phyloP scores from a whole-genome alignment of 2,797 vertebrate genomes.

The Ispidina picta region DNA sequence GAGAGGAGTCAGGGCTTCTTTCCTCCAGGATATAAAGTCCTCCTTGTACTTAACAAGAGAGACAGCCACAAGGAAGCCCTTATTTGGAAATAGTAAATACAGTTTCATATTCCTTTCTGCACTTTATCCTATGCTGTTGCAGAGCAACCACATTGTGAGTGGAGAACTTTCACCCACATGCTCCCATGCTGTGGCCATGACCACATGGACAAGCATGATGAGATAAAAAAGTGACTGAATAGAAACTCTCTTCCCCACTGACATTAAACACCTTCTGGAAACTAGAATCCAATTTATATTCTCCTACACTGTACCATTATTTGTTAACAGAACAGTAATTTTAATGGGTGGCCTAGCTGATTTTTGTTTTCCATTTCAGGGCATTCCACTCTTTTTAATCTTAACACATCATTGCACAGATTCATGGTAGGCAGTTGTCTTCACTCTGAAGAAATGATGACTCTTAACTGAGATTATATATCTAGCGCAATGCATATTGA shows the following conservation, averaged over 20 bases:
- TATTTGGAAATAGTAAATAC: background rate
- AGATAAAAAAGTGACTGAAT: background rate
- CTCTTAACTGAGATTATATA: background rate
- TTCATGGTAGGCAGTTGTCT: background rate
- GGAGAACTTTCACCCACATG: background rate
- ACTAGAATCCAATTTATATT: background rate
- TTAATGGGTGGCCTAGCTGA: background rate
- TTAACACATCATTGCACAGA: background rate
- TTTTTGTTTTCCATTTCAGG: background rate
- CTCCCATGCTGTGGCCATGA: background rate
- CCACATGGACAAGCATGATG: background rate
- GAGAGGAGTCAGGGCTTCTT: background rate
- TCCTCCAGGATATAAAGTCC: background rate
- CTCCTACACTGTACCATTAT: background rate
- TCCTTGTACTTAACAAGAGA: background rate
- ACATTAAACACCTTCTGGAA: background rate
- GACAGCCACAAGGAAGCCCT: background rate
- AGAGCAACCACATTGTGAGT: fast-evolving
- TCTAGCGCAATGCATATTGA: background rate
- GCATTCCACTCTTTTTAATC: background rate
- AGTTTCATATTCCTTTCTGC: background rate
- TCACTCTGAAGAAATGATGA: background rate
- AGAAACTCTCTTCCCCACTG: background rate
- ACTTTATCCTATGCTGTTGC: background rate
- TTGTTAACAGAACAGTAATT: background rate